Conservation (phyloP, 2,888 invertebrate species). For the Apodemia duryi region DNA sequence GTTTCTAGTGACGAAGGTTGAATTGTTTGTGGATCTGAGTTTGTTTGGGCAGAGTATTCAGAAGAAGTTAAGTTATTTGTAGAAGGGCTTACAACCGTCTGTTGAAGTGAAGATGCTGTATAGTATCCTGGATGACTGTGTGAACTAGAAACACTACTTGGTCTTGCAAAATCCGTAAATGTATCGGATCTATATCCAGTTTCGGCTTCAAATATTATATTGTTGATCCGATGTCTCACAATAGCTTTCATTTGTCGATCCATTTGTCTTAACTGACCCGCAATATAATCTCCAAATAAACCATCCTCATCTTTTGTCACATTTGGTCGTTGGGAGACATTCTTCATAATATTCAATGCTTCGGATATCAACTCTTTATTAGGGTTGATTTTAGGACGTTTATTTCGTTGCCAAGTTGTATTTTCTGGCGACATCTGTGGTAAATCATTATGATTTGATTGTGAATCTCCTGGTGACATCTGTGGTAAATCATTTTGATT, state of each 20-base stretch:
- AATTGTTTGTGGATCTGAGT: too few relatives aligned
- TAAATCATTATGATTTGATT: slow-evolving; percentile 27
- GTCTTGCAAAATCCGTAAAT: slow-evolving; percentile 27
- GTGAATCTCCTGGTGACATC: slow-evolving; percentile 17
- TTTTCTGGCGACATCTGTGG: slow-evolving; percentile 20
- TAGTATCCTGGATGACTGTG: slow-evolving; percentile 29
- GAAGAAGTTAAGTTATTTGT: too few relatives aligned
- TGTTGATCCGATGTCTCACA: slow-evolving; percentile 32
- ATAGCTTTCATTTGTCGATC: slow-evolving; percentile 27
- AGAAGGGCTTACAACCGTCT: too few relatives aligned
- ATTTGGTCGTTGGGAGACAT: slow-evolving; percentile 30
- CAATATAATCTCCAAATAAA: slow-evolving; percentile 32
- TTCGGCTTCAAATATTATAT: slow-evolving; percentile 33
- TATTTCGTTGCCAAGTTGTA: slow-evolving; percentile 24
- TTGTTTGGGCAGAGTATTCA: too few relatives aligned
- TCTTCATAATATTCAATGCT: slow-evolving; percentile 30
- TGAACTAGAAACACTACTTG: slow-evolving; percentile 25
- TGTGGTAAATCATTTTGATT: neutral
- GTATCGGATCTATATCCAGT: slow-evolving; percentile 27
- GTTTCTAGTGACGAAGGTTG: too few relatives aligned
- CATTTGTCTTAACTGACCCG: slow-evolving; percentile 29
- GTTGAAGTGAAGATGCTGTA: too few relatives aligned
- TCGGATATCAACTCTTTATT: slow-evolving; percentile 28
- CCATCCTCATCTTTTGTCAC: slow-evolving; percentile 30
- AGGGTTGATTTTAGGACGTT: slow-evolving; percentile 29